Evolutionary conservation across 2,888 invertebrate species (phyloP).

Genomic region (Herminia tarsipennalis): DNA sequence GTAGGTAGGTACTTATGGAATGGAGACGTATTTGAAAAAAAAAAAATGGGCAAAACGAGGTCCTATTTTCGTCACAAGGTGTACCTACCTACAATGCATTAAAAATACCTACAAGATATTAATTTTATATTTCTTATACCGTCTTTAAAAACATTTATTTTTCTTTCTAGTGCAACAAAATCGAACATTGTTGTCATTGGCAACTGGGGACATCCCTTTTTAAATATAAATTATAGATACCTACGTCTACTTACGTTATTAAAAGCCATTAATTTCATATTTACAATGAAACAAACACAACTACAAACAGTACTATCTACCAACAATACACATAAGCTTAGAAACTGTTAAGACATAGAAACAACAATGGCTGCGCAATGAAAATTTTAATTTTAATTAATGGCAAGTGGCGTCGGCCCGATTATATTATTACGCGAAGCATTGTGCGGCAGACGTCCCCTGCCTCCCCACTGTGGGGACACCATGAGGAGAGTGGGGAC

Average conservation of each 20-base stretch:
- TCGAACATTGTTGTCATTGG: too few relatives aligned
- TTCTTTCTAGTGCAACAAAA: too few relatives aligned
- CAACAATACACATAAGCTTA: conserved; percentile 9
- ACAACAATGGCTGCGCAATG: conserved; percentile 61
- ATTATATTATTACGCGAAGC: conserved; percentile 79
- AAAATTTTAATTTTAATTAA: conserved; percentile 84
- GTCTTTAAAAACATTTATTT: too few relatives aligned
- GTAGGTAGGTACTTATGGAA: too few relatives aligned
- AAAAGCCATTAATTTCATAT: conserved; percentile 1
- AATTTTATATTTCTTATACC: too few relatives aligned
- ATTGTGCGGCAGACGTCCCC: conserved; percentile 63
- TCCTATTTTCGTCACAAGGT: too few relatives aligned
- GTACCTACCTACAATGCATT: too few relatives aligned
- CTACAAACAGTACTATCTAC: background rate
- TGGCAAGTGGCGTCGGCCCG: conserved; percentile 77
- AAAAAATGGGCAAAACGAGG: too few relatives aligned
- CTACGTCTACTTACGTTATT: background rate
- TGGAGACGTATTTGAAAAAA: too few relatives aligned
- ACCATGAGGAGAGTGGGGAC: background rate
- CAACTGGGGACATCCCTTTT: too few relatives aligned
- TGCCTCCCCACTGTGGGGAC: conserved; percentile 33
- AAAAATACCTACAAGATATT: too few relatives aligned
- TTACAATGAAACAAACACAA: background rate
- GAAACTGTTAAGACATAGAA: conserved; percentile 33
- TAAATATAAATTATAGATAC: too few relatives aligned